Evolutionary conservation across 2,797 vertebrate species (phyloP).

Genomic region (Carduelis carduelis): DNA sequence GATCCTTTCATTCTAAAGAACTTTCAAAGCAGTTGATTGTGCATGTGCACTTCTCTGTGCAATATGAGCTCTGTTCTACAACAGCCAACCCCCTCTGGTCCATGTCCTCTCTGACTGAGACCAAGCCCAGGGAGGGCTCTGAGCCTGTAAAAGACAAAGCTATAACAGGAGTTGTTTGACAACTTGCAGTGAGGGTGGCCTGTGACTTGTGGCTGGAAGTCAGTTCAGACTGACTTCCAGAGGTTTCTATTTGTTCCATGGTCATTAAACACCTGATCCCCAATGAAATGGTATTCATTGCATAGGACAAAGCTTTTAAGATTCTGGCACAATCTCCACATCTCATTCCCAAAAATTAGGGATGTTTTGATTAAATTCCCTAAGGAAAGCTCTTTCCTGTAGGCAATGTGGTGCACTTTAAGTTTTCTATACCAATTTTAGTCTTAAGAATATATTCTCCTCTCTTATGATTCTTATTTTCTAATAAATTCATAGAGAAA

Average conservation of each 20-base stretch:
- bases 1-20: background rate
- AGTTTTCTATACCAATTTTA: background rate
- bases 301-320: background rate
- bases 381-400: background rate
- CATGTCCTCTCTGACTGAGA: background rate
- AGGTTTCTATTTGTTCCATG: background rate
- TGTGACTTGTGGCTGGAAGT: background rate
- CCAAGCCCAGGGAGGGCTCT: background rate
- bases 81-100: background rate
- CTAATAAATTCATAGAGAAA: background rate
- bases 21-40: background rate
- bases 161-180: background rate
- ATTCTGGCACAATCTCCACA: background rate
- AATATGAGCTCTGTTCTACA: background rate
- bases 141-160: background rate
- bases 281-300: background rate
- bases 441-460: background rate
- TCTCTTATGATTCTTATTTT: background rate
- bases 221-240: background rate
- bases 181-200: background rate
- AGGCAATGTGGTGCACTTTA: background rate
- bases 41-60: background rate
- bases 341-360: background rate
- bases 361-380: background rate
- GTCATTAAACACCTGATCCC: background rate